phyloP scores from a whole-genome alignment of 2,888 invertebrate species.

The Laothoe populi region DNA sequence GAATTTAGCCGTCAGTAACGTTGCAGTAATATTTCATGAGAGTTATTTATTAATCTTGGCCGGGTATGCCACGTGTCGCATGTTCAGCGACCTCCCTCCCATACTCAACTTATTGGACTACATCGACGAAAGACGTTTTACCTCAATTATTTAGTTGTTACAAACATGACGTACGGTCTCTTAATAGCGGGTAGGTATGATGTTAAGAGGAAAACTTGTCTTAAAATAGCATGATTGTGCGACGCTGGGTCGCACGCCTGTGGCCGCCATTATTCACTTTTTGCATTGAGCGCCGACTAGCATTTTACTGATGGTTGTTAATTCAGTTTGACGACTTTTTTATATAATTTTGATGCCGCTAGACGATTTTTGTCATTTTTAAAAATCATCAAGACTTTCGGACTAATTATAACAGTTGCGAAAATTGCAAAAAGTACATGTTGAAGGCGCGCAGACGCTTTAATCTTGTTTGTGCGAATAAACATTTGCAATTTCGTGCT shows the following conservation, averaged over 20 bases:
- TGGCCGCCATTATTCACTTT: slow-evolving; percentile 73
- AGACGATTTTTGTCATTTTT: slow-evolving; percentile 66
- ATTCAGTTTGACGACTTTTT: slow-evolving; percentile 65
- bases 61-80: slow-evolving; percentile 55
- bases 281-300: slow-evolving; percentile 55
- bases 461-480: slow-evolving; percentile 27
- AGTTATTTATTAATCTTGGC: slow-evolving; percentile 71
- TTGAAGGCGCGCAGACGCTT: slow-evolving; percentile 42
- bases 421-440: slow-evolving; percentile 50
- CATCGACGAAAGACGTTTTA: slow-evolving; percentile 43
- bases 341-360: slow-evolving; percentile 60
- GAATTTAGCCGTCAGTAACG: slow-evolving; percentile 49
- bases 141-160: slow-evolving; percentile 54
- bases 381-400: slow-evolving; percentile 63
- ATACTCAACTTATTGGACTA: slow-evolving; percentile 32
- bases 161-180: slow-evolving; percentile 43
- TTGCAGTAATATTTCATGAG: slow-evolving; percentile 50
- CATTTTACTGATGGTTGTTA: slow-evolving; percentile 56
- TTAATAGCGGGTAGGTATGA: slow-evolving; percentile 36
- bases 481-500: slow-evolving; percentile 35
- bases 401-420: slow-evolving; percentile 47
- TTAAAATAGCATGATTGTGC: slow-evolving; percentile 75
- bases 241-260: slow-evolving; percentile 51
- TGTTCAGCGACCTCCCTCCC: slow-evolving; percentile 29
- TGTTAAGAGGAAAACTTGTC: slow-evolving; percentile 75